Percentiles rank a stretch among this genome's conserved stretches.
phyloP scores from a whole-genome alignment of 64 coral and sea anemone species.

The Montipora efflorescens region DNA sequence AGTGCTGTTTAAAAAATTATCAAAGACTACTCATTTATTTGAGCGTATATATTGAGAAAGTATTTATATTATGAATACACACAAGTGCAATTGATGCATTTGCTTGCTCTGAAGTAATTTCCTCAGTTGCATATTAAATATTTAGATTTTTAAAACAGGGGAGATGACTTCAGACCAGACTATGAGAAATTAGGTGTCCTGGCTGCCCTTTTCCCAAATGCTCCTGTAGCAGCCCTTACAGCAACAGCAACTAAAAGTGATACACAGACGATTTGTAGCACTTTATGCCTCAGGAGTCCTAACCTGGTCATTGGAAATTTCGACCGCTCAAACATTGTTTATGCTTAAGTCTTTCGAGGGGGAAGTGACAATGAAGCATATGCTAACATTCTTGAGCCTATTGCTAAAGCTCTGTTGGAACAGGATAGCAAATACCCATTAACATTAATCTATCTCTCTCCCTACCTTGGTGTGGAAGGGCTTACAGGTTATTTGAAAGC shows the following conservation, averaged over 20 bases:
- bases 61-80: slow-evolving; percentile 1
- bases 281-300: slow-evolving; percentile 1
- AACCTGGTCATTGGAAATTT: slow-evolving; percentile 12
- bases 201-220: slow-evolving; percentile 13
- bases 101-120: neutral
- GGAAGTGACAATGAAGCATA: slow-evolving; percentile 31
- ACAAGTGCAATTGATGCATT: neutral
- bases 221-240: slow-evolving; percentile 17
- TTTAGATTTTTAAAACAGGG: slow-evolving; percentile 5
- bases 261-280: neutral
- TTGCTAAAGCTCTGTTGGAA: slow-evolving; percentile 19
- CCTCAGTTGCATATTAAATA: neutral
- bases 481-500: slow-evolving; percentile 52
- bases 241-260: slow-evolving; percentile 36
- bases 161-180: slow-evolving; percentile 19
- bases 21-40: neutral
- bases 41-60: neutral
- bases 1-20: neutral
- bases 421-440: slow-evolving; percentile 40
- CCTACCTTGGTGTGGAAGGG: slow-evolving; percentile 40
- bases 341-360: slow-evolving; percentile 23
- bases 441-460: slow-evolving; percentile 44
- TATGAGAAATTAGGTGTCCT: slow-evolving; percentile 15
- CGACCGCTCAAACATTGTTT: slow-evolving; percentile 37
- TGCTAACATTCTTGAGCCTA: slow-evolving; percentile 33